Evolutionary conservation across 2,797 vertebrate species (phyloP).

Genomic region (Echeneis naucrates): DNA sequence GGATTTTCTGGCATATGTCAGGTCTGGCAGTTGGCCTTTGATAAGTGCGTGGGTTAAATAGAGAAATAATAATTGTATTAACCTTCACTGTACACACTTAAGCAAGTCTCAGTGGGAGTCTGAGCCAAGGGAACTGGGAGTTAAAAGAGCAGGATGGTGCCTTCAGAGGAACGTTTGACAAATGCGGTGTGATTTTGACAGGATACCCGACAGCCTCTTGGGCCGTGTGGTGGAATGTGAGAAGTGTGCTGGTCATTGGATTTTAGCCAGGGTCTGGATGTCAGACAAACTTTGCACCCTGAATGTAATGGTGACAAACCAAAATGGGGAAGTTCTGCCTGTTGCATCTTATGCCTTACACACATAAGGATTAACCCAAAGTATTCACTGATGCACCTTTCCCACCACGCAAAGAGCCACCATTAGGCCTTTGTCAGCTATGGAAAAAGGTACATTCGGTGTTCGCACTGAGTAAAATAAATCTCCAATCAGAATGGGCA

Average conservation of each 20-base stretch:
- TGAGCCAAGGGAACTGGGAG: constrained; percentile 4
- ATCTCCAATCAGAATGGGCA: no score
- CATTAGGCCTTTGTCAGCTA: no score
- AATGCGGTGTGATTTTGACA: constrained; percentile 10
- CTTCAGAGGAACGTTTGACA: constrained; percentile 4
- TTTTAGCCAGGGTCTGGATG: neutral
- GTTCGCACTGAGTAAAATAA: no score
- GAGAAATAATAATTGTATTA: constrained; percentile 42
- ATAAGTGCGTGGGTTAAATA: constrained; percentile 25
- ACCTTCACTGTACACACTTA: constrained; percentile 26
- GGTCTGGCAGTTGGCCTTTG: constrained; percentile 44
- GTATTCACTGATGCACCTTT: no score
- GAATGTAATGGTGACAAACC: neutral
- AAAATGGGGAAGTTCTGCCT: neutral
- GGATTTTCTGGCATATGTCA: constrained; percentile 18
- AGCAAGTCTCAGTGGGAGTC: constrained; percentile 14
- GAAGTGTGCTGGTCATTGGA: neutral
- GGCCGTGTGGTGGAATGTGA: neutral
- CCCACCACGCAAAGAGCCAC: no score
- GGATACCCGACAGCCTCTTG: neutral
- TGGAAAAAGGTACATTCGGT: no score
- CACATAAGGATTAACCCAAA: neutral
- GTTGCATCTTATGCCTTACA: neutral
- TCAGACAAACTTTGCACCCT: neutral
- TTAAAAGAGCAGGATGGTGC: neutral